phyloP scores from a whole-genome alignment of 2,888 invertebrate species.

The Andrena dorsata region DNA sequence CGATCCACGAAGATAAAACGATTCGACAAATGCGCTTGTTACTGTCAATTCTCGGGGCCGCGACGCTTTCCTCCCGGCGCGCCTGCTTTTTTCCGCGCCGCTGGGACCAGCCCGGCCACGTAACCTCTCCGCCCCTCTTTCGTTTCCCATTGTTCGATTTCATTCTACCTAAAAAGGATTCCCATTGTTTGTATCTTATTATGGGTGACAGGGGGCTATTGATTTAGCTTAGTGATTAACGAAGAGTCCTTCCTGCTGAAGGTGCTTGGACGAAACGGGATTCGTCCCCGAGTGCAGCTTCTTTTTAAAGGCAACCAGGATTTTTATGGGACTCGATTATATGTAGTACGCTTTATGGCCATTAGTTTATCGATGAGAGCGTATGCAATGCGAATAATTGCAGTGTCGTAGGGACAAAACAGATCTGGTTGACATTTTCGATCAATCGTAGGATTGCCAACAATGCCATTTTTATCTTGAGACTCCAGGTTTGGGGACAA shows the following conservation, averaged over 20 bases:
- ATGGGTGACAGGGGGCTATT: not conserved
- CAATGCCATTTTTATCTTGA: no score
- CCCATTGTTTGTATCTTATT: not conserved
- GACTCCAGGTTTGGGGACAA: no score
- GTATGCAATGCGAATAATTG: no score
- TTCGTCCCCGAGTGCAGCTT: no score
- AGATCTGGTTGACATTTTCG: no score
- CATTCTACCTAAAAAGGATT: not conserved
- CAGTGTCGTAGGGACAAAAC: no score
- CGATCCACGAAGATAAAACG: conserved; percentile 50
- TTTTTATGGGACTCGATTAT: no score
- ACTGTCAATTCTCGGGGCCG: conserved; percentile 35
- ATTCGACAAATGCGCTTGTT: conserved; percentile 59
- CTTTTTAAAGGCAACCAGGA: no score
- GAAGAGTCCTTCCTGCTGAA: not conserved
- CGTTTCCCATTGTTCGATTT: not conserved
- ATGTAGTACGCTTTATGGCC: no score
- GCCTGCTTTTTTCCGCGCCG: not conserved
- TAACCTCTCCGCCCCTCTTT: not conserved
- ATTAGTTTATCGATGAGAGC: no score
- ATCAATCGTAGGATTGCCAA: no score
- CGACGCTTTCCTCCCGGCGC: conserved; percentile 3
- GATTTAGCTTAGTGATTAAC: conserved; percentile 4
- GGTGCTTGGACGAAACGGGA: no score
- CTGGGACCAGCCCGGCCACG: not conserved